Evolutionary conservation across 2,113 vertebrate genomes (phyloP), one percentile per base, ranked within the genome.

Genomic region (Scolopax mira): DNA sequence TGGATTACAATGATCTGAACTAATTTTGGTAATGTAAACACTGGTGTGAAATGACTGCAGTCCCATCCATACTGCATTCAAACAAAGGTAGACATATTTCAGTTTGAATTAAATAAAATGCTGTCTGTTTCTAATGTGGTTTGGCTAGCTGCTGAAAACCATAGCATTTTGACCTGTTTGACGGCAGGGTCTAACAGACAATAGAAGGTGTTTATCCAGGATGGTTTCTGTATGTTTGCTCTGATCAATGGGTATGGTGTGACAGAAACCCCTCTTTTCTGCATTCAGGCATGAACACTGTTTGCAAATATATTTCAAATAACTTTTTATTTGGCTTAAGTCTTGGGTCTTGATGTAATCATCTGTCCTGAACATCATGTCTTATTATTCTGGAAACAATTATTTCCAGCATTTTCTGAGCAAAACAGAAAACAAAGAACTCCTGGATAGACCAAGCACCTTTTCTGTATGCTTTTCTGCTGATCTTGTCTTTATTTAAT

Each of bases 371-470:
- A 86, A 31, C 28, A 6, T 78, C 6, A 2, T 93, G 69, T 78
- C 10, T 92, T 7, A 35, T 78, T 79, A 42, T 84, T 24, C 64
- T 88, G 28, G 57, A 90, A 80, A 71, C 86, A 96, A 93, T 93
- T 88, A 74, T 84, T 89, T 93, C 94, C 82, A 86, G 64, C 14
- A 48, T 69, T 93, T 90, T 70, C 51, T 85, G 42, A 91, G 55
- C 31, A 49, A 78, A 96, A 70, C 39, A 39, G 74, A 87, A 93
- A 67, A 90, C 74, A 86, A 88, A 66, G 39, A 83, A 83, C 21
- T 79, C 62, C 42, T 88, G 62, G 22, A 88, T 49, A 75, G 51
- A 79, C 31, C 35, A 64, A 35, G 35, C 79, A 64, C 21, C 39
- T 39, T 94, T 95, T 89, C 77, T 88, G 16, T 61, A 78, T 72